These are phyloP conservation scores for Turritopsis rubra DNA, from an alignment of 30 jellyfish, hydroid and myxozoan species.

Conservation along the genomic window DNA sequence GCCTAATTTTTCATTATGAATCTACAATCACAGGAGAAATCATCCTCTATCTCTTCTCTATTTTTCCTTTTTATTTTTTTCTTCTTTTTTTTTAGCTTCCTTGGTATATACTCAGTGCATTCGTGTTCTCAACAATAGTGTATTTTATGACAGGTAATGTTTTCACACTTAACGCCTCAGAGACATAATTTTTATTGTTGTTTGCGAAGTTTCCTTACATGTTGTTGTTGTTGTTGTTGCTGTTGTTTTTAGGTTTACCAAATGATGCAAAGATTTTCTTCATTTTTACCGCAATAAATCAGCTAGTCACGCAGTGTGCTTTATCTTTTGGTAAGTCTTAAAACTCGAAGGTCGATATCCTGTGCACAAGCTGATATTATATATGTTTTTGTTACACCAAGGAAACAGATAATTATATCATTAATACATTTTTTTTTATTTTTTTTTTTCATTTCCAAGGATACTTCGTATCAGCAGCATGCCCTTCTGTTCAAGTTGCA, in stretches of 20 bases:
- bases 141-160: conserved; percentile 86
- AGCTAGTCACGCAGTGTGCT: conserved; percentile 66
- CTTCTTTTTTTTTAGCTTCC: conserved; percentile 52
- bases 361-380: too few species aligned
- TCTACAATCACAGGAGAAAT: not conserved
- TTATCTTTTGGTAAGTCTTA: conserved; percentile 76
- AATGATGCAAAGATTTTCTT: conserved; percentile 39
- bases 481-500: conserved; percentile 97
- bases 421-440: too few species aligned
- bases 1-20: too few species aligned
- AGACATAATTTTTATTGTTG: not conserved
- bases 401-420: too few species aligned
- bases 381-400: too few species aligned
- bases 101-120: conserved; percentile 71
- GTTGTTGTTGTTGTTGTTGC: not conserved
- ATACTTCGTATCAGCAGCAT: conserved; percentile 71
- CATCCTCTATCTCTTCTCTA: not conserved
- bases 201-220: not conserved
- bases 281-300: conserved; percentile 37
- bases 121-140: conserved; percentile 46
- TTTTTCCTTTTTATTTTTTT: not conserved
- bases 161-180: not conserved
- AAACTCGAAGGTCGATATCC: too few species aligned
- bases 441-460: conserved; percentile 38
- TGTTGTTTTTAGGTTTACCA: conserved; percentile 49